phyloP scores from a whole-genome alignment of 92 coral and sea anemone genomes.

The Porites evermanni region DNA sequence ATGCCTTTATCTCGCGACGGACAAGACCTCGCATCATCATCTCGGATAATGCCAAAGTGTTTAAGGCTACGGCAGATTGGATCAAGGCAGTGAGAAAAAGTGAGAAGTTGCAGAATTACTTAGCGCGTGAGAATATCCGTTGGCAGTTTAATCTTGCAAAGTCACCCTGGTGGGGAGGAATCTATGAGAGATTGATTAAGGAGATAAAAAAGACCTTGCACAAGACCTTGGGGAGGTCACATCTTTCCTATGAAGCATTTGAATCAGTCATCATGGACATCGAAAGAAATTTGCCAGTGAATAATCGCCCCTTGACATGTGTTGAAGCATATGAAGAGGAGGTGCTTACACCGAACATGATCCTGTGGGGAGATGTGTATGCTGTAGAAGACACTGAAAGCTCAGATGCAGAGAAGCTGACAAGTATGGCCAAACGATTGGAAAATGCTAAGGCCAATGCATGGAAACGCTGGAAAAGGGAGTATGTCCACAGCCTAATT shows the following conservation, averaged over 20 bases:
- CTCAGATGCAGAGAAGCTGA: slow-evolving; percentile 16
- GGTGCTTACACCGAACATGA: slow-evolving; percentile 64
- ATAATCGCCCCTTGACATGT: slow-evolving; percentile 67
- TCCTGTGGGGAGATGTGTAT: slow-evolving; percentile 73
- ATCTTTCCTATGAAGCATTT: slow-evolving; percentile 27
- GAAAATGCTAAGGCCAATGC: slow-evolving; percentile 4
- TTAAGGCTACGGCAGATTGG: no score
- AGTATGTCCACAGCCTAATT: slow-evolving; percentile 44
- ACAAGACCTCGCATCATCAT: slow-evolving; percentile 40
- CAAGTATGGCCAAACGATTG: slow-evolving; percentile 31
- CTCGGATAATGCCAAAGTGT: slow-evolving; percentile 52
- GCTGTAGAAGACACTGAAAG: slow-evolving; percentile 41
- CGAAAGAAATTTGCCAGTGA: slow-evolving; percentile 63
- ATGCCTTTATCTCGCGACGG: not conserved
- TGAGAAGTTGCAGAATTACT: no score
- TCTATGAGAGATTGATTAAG: slow-evolving; percentile 62
- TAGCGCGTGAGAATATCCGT: no score
- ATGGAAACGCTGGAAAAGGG: slow-evolving; percentile 51
- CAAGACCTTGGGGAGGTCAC: slow-evolving; percentile 61
- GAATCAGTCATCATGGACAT: slow-evolving; percentile 59
- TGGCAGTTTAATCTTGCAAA: no score
- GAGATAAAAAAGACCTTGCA: slow-evolving; percentile 64
- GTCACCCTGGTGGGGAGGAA: not conserved
- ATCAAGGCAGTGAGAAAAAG: no score
- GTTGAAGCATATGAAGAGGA: slow-evolving; percentile 49